Evolutionary conservation across 2,888 invertebrate genomes (phyloP).

Genomic region (Philopedon plagiatum): DNA sequence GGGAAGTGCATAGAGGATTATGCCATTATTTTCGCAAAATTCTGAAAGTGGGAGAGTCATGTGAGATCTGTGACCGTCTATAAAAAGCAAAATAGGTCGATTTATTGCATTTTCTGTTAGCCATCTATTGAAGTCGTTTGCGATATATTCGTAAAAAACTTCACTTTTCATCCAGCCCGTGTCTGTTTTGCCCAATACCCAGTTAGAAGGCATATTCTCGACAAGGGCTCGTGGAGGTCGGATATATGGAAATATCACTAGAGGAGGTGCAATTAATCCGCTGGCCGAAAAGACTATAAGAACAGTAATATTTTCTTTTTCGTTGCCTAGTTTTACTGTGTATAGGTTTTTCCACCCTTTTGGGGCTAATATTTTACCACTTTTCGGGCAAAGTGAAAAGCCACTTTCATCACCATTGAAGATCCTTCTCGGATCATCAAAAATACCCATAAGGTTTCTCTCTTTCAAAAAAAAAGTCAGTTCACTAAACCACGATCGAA

Average conservation of each 20-base stretch:
- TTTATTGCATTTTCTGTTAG: too few species aligned
- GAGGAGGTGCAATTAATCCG: slow-evolving; percentile 29
- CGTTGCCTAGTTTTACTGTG: slow-evolving; percentile 42
- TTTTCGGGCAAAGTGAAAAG: slow-evolving; percentile 55
- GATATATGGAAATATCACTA: slow-evolving; percentile 43
- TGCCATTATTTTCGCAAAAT: too few species aligned
- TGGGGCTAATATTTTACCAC: slow-evolving; percentile 45
- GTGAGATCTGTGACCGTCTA: too few species aligned
- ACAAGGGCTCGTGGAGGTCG: slow-evolving; percentile 48
- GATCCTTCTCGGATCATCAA: slow-evolving; percentile 28
- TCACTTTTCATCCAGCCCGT: slow-evolving; percentile 55
- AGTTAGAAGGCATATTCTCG: slow-evolving; percentile 43
- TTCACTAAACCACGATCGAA: slow-evolving; percentile 44
- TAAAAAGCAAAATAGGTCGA: too few species aligned
- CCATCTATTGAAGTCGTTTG: too few species aligned
- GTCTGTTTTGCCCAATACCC: slow-evolving; percentile 53
- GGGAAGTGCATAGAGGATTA: too few species aligned
- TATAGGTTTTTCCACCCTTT: slow-evolving; percentile 46
- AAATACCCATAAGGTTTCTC: slow-evolving; percentile 13
- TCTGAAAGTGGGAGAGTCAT: too few species aligned
- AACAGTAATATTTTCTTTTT: too few species aligned
- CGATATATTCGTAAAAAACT: too few species aligned
- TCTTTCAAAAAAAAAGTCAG: slow-evolving; percentile 39
- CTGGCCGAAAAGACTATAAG: slow-evolving; percentile 46
- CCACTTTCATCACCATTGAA: too few species aligned